These are phyloP conservation scores for Penaeus monodon DNA, from an alignment of 2,888 invertebrate species.

Conservation along the genomic window DNA sequence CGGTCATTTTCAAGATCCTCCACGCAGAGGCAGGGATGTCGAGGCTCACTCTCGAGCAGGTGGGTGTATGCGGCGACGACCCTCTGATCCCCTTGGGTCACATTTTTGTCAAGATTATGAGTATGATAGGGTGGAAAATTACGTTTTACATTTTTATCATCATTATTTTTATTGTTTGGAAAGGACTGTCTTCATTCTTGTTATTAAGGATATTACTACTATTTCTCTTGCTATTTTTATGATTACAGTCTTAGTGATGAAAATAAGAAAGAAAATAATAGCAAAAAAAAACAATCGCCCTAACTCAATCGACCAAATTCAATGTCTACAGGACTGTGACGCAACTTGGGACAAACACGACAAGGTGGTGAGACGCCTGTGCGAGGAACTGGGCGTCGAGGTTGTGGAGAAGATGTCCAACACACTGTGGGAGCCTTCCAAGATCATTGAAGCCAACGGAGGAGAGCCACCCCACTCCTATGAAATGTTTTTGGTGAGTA, in stretches of 20 bases:
- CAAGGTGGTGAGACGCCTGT: constrained; percentile 73
- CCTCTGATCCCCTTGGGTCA: background rate
- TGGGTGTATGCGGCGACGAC: constrained; percentile 65
- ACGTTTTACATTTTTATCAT: background rate
- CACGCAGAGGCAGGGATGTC: constrained; percentile 75
- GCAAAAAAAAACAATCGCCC: too few species aligned
- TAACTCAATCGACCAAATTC: too few species aligned
- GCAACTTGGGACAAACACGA: constrained; percentile 79
- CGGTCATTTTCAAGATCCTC: constrained; percentile 74
- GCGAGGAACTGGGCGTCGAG: constrained; percentile 75
- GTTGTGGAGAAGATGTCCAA: constrained; percentile 78
- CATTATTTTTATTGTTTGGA: too few species aligned
- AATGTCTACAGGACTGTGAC: constrained; percentile 76
- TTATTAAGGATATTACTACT: too few species aligned
- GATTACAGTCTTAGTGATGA: too few species aligned
- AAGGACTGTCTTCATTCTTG: too few species aligned
- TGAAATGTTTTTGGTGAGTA: constrained; percentile 75
- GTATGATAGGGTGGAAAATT: too few species aligned
- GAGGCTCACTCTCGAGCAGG: constrained; percentile 71
- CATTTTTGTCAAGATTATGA: too few species aligned
- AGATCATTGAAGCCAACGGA: constrained; percentile 78
- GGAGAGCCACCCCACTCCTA: constrained; percentile 82
- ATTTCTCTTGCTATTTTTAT: too few species aligned
- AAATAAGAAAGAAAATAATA: too few species aligned
- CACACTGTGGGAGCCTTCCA: constrained; percentile 80